These are phyloP conservation scores for Pempheris klunzingeri DNA, from an alignment of 2,797 vertebrate species.

Conservation along the genomic window DNA sequence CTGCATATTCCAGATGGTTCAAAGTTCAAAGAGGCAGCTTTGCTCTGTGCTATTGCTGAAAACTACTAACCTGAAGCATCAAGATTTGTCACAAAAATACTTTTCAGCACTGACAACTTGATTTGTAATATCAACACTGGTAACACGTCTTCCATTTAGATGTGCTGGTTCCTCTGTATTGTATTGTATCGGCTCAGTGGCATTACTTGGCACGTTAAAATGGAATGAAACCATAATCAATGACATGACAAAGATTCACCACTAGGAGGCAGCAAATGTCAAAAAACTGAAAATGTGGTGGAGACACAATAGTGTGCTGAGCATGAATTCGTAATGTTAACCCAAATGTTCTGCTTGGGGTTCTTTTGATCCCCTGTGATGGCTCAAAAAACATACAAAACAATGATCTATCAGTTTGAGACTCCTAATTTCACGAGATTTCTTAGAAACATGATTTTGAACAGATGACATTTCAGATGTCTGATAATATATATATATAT, in stretches of 20 bases:
- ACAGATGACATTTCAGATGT: not conserved
- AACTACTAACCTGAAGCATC: not conserved
- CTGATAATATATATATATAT: not conserved
- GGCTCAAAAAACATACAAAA: not conserved
- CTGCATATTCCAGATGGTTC: too few species aligned
- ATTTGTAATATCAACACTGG: too few species aligned
- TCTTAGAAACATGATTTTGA: not conserved
- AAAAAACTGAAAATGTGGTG: constrained; percentile 6
- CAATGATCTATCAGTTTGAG: not conserved
- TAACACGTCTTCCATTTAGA: not conserved
- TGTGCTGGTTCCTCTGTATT: not conserved
- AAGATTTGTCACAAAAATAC: not conserved
- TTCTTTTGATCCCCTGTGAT: not conserved
- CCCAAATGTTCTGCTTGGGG: not conserved
- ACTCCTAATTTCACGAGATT: not conserved
- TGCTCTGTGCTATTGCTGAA: not conserved
- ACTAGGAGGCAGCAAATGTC: constrained; percentile 77
- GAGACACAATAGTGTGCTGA: not conserved
- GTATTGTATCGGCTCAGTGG: not conserved
- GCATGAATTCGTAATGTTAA: not conserved
- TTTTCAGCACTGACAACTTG: not conserved
- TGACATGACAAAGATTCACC: constrained; percentile 42
- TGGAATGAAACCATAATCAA: not conserved
- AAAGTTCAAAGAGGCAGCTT: too few species aligned
- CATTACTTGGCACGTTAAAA: not conserved